Evolutionary conservation across 2,113 vertebrate species (phyloP).

Genomic region (Oryzias woworae): DNA sequence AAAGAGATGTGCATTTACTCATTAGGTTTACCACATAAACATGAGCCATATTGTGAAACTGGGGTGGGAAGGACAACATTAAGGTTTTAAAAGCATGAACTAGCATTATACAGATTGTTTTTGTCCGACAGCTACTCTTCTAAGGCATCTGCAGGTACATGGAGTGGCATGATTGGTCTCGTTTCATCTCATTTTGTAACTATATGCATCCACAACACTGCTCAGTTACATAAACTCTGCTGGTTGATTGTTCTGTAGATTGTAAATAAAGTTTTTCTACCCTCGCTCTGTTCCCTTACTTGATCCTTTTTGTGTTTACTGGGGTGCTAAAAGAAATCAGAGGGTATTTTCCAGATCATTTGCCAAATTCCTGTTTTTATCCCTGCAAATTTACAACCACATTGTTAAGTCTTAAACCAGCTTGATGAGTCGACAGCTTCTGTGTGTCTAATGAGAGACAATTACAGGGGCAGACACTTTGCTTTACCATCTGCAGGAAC

Average conservation of each 20-base stretch:
- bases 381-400: conserved; percentile 37
- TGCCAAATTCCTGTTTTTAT: conserved; percentile 61
- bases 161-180: no score
- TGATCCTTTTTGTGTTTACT: neutral
- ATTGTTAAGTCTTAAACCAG: conserved; percentile 61
- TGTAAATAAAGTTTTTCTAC: neutral
- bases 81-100: neutral
- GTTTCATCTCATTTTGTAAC: no score
- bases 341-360: conserved; percentile 48
- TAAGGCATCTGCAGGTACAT: no score
- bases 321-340: conserved; percentile 12
- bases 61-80: neutral
- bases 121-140: no score
- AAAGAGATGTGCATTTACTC: no score
- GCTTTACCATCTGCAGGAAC: conserved; percentile 63
- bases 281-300: neutral
- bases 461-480: conserved; percentile 62
- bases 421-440: conserved; percentile 49
- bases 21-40: no score
- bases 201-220: no score
- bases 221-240: no score
- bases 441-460: conserved; percentile 57
- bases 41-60: neutral
- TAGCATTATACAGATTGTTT: neutral
- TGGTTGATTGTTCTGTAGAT: no score